These are phyloP conservation scores for crab-eating macaque (Macaca fascicularis) DNA, from an alignment of 2,113 vertebrate genomes.

Conservation along the genomic window DNA sequence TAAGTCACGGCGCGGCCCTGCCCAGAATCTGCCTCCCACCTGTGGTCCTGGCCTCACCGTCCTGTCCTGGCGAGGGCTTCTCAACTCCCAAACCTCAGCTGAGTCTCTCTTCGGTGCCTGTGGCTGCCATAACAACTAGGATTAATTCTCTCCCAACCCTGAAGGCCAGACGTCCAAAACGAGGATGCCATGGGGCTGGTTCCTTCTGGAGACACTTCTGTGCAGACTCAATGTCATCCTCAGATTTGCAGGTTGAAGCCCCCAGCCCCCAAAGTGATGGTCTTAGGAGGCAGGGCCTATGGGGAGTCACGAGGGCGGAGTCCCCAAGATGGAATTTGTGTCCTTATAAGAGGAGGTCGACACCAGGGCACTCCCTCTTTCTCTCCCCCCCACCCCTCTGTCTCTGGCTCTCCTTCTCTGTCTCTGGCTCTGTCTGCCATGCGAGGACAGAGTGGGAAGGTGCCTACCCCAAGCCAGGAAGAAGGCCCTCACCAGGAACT, in stretches of 20 bases:
- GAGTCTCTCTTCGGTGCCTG: background rate
- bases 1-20: fast-evolving
- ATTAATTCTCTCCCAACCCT: background rate
- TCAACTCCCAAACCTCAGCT: background rate
- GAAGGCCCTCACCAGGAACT: background rate
- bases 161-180: background rate
- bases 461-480: background rate
- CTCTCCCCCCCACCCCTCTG: fast-evolving
- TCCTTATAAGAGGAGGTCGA: background rate
- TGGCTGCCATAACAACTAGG: background rate
- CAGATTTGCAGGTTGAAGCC: background rate
- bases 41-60: fast-evolving
- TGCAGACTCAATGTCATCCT: background rate
- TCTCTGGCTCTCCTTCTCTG: too few species aligned
- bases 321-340: background rate
- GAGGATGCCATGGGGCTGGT: background rate
- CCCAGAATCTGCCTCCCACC: background rate
- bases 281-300: background rate
- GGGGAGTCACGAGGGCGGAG: background rate
- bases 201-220: background rate
- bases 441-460: background rate
- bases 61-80: background rate
- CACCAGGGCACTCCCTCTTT: background rate
- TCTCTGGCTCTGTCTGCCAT: background rate
- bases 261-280: background rate